Evolutionary conservation across 2,113 vertebrate species (phyloP).

Genomic region (Brevimyrus niger): DNA sequence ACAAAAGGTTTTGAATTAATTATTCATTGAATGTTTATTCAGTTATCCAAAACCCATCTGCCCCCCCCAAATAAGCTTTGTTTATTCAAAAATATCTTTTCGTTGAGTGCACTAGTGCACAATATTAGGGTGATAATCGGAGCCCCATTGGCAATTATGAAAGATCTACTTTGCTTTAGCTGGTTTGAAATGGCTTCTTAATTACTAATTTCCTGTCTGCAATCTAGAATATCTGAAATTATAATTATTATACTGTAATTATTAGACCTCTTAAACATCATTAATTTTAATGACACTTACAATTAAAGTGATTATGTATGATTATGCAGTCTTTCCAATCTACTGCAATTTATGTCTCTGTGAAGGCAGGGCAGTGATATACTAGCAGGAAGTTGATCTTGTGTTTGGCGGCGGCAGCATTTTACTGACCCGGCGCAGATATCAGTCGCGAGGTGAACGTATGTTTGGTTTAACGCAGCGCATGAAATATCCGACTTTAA

Average conservation of each 20-base stretch:
- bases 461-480: not conserved
- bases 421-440: not conserved
- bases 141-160: conserved; percentile 1
- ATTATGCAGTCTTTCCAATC: conserved; percentile 12
- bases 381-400: too few relatives aligned
- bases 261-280: conserved; percentile 30
- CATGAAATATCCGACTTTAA: not conserved
- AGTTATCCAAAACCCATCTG: not conserved
- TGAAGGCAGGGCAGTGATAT: not conserved
- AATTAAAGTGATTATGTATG: conserved; percentile 27
- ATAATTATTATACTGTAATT: conserved; percentile 35
- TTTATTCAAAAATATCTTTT: not conserved
- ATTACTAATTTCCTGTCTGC: conserved; percentile 24
- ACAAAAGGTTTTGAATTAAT: not conserved
- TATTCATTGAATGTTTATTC: not conserved
- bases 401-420: not conserved
- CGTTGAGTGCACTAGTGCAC: not conserved
- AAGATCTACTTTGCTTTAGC: not conserved
- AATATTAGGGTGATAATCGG: not conserved
- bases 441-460: not conserved
- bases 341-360: not conserved
- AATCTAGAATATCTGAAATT: conserved; percentile 31
- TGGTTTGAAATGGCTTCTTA: conserved; percentile 22
- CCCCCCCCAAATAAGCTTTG: not conserved
- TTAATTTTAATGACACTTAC: conserved; percentile 26